Evolutionary conservation across 2,797 vertebrate species (phyloP), one percentile per base, ranked within the genome.

Genomic region (Fistularia commersonii): DNA sequence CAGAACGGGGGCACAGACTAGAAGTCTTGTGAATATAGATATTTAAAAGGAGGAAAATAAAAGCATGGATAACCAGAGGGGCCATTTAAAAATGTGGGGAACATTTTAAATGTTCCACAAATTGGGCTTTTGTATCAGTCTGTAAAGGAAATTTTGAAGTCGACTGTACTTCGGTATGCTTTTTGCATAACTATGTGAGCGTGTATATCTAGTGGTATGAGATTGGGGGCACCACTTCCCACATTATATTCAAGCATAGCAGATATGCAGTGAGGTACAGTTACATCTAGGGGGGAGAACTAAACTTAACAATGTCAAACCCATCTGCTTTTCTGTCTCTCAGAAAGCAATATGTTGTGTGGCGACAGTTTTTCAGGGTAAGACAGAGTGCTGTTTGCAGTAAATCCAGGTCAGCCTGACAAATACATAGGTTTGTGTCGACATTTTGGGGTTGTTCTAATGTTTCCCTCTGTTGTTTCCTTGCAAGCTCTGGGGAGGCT

Each of bases 401-500:
- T 72, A 67, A 86, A 89, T 85, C 79, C 77, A 85, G 82, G 87
- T 87, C 87, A 87, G 73, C 74, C 82, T 81, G 80, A 88, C 85
- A 88, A 88, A 90, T 77, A 87, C 76, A 79, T 38, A 37, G 56
- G 70, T 83, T 74, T 80, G 71, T 77, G 84, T 78, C 60, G 68
- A 85, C 82, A 84, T 85, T 83, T 71, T 72, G 70, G 66, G 80
- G 79, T 82, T 80, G 78, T 85, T 87, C 63, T 76, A 76, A 84
- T 86, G 81, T 87, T 87, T 86, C 77, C 66, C 56, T 66, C 63
- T 66, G 72, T 75, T 83, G 82, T 89, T 84, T 88, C 74, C 71
- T 69, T 62, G 43, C 60, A 62, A 64, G 69, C 83, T 85, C 78
- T 45, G 47, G 82, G 78, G 78, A 83, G 76, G 58, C 69, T 75